phyloP scores from a whole-genome alignment of 2,113 vertebrate species.

The Sinocyclocheilus anophthalmus region DNA sequence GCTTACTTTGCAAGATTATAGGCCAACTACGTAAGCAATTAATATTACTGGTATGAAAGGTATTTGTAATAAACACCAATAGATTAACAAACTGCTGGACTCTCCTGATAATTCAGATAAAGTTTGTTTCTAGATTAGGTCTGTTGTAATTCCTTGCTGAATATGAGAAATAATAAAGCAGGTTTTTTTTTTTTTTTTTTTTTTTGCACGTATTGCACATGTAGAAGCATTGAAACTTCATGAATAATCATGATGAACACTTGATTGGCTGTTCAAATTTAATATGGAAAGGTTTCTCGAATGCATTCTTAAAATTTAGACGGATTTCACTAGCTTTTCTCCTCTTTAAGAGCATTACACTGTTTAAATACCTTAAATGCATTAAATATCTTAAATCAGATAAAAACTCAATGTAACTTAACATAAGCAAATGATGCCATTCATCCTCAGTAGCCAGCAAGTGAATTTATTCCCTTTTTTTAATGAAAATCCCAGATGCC shows the following conservation, averaged over 20 bases:
- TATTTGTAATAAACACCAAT: slow-evolving; percentile 13
- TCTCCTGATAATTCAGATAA: slow-evolving; percentile 37
- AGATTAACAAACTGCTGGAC: background rate
- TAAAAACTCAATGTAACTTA: background rate
- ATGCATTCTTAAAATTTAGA: background rate
- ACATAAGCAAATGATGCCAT: background rate
- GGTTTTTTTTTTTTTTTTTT: too few relatives aligned
- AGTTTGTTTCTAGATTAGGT: slow-evolving; percentile 14
- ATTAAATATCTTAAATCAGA: too few relatives aligned
- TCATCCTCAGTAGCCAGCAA: background rate
- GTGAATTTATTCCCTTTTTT: background rate
- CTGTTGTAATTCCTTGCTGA: background rate
- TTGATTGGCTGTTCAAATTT: background rate
- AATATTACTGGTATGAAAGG: slow-evolving; percentile 19
- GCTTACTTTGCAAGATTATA: slow-evolving; percentile 23
- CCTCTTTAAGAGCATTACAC: background rate
- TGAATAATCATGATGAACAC: background rate
- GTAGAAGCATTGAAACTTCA: background rate
- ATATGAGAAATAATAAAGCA: background rate
- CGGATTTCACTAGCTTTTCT: background rate
- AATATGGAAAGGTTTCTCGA: background rate
- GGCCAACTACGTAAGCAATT: slow-evolving; percentile 28
- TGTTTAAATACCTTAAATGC: background rate
- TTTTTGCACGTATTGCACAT: background rate
- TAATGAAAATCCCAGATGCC: background rate